Base-by-base conservation (phyloP, 2,113 vertebrate species). In the Chionodraco myersi region DNA sequence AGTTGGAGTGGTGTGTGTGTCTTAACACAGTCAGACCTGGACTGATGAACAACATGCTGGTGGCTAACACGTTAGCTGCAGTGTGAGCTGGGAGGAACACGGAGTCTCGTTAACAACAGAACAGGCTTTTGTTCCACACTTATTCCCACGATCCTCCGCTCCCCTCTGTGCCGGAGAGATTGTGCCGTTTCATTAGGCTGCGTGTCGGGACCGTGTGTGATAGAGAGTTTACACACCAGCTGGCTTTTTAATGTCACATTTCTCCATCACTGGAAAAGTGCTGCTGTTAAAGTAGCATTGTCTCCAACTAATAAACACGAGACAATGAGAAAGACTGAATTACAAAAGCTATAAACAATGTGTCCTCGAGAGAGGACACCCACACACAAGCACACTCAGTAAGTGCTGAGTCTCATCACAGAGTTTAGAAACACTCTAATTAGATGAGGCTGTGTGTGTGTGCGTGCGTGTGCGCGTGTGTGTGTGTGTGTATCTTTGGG, bases 341-440 rank as follows among this genome's bases (percentile, higher is more conserved):
- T 60, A 41, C 0, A 13, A 79, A 60, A 74, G 54, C 26, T 26
- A 57, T 16, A 57, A 59, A 26, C 57, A 57, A 66, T 26, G 41
- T 61, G 64, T 74, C 71, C 57, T 56, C 69, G 64, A 36, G 36
- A 26, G 47, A 51, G 36, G 36, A 41, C 36, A 41, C 36, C 36
- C 36, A 41, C 36, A 30, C 30, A 41, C 36, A 41, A 7, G 7
- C 48, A 52, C 23, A 64, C 23, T 41, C 36, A 6, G 36, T 41
- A 7, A 41, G 36, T 41, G 36, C 36, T 41, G 36, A 7, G 7
- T 30, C 30, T 30, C 30, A 30, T 30, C 30, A 30, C 30, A 30
- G 30, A 30, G 30, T 30, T 30, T 30, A 30, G 30, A n/a, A 14
- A 65, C 15, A 76, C 66, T 63, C 44, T 64, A 82, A 76, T 76